A percentile compares a stretch with the other conserved stretches of the same genome.
Evolutionary conservation across 2,888 invertebrate genomes (phyloP).

Genomic region (Andrena camellia): DNA sequence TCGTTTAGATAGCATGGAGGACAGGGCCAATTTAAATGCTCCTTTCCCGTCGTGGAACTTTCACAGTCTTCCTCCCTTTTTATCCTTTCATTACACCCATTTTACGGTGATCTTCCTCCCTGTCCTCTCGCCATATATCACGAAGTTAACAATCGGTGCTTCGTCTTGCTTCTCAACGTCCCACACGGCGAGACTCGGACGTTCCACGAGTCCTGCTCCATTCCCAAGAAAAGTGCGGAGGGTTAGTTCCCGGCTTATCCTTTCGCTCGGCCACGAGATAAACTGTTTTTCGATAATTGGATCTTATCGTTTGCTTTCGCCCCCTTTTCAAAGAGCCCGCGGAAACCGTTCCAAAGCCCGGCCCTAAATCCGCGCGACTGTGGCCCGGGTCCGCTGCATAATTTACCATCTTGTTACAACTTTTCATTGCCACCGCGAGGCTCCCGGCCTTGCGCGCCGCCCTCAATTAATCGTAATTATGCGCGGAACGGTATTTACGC

Average conservation of each 20-base stretch:
- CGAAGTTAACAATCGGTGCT: conserved; percentile 65
- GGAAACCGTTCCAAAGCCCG: conserved; percentile 48
- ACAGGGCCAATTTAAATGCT: neutral
- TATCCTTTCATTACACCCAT: neutral
- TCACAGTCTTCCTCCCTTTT: neutral
- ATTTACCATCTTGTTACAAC: conserved; percentile 69
- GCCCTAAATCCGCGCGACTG: conserved; percentile 55
- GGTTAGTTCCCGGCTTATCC: conserved; percentile 61
- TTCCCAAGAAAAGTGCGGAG: conserved; percentile 55
- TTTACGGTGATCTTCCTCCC: conserved; percentile 2
- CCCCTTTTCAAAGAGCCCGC: conserved; percentile 39
- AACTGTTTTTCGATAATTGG: conserved; percentile 76
- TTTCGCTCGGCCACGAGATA: conserved; percentile 66
- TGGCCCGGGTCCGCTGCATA: conserved; percentile 54
- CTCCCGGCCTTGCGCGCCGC: conserved; percentile 10
- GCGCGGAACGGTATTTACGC: neutral
- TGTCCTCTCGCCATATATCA: conserved; percentile 46
- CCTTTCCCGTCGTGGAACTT: neutral
- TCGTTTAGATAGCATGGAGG: neutral
- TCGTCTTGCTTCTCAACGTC: conserved; percentile 51
- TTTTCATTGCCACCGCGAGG: conserved; percentile 49
- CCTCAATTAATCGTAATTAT: conserved; percentile 33
- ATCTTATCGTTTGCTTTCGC: conserved; percentile 68
- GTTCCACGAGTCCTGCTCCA: conserved; percentile 47
- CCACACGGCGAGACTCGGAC: conserved; percentile 39